Evolutionary conservation across 2,113 vertebrate genomes (phyloP), one percentile per base, ranked within the genome.

Genomic region (Merops nubicus): DNA sequence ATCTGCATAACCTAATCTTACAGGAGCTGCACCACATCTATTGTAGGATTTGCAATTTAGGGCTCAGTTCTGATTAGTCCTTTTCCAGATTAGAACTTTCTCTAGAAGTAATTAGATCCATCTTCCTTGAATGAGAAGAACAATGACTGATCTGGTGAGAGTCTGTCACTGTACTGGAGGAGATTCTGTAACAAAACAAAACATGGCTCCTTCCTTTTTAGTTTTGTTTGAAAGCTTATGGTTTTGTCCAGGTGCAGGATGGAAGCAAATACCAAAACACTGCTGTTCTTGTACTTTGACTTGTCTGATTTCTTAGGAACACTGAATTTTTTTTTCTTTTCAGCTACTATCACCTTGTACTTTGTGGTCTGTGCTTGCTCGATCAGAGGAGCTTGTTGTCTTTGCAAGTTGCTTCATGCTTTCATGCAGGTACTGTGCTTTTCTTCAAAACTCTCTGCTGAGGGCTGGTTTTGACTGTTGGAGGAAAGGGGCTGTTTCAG

Each of bases 1-100:
- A 29, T 33, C 17, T 33, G 20, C 5, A 2, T 4, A 33, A 40
- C 8, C 8, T 14, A 15, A 8, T 0, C 4, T 50, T 11, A 8
- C 4, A 42, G 34, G 63, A 54, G 33, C 22, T 59, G 40, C 26
- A 62, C 31, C 1, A 7, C 8, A 19, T n/a, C 21, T 34, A 2
- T 17, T 45, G 29, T 5, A 34, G n/a, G n/a, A n/a, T n/a, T n/a
- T n/a, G n/a, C n/a, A n/a, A n/a, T n/a, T n/a, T n/a, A n/a, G n/a
- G n/a, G n/a, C n/a, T n/a, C n/a, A n/a, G n/a, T 53, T 36, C 26
- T 47, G 12, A 42, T 18, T 16, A 40, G 21, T 6, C 22, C 20
- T 64, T 20, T 23, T 23, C 34, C 19, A 48, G 18, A 8, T 43
- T 8, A 15, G 42, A 53, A 38, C 20, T 48, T 33, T 43, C 29